Evolutionary conservation across 2,888 invertebrate species (phyloP), one percentile per base, ranked within the genome.

Genomic region (Leucoma salicis): DNA sequence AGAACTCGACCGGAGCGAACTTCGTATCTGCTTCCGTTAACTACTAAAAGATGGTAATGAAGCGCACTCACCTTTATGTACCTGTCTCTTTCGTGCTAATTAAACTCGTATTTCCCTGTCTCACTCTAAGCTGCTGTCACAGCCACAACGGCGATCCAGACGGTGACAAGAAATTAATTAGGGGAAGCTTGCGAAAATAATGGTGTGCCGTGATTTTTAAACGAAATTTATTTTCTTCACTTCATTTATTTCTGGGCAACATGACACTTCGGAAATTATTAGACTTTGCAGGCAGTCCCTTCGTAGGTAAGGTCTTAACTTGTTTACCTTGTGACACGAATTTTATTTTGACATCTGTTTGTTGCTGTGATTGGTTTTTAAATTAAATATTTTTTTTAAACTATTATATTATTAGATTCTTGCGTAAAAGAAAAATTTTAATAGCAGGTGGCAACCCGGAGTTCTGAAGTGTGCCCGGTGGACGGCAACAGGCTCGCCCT

Each of bases 81-180:
- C 42, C 66, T 49, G 38, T 82, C 81, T 60, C 64, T 56, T 21
- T 21, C 28, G 82, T 55, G 15, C 39, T 28, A 12, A 8, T 3
- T 6, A 1, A 5, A 13, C 25, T 31, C 28, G 3, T 25, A 42
- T 72, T 54, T 14, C 18, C 31, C 47, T 48, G 45, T 84, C 81
- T 50, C 63, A 5, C 49, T 81, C 78, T 53, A 57, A 63, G 66
- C 61, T 69, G 73, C 84, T 86, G 87, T 87, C 86, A 87, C 67
- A 67, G 74, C 76, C 86, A 84, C 77, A 78, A 73, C 82, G 77
- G 79, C 82, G 78, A 81, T 82, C 75, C 78, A 78, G 83, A 80
- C 86, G 82, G 84, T 87, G 87, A 88, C 87, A 87, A 81, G 87
- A 87, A 88, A 88, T 88, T 88, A 88, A 88, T 88, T 87, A 88